Evolutionary conservation across 2,888 invertebrate species (phyloP).

Genomic region (Torymus tubicola): DNA sequence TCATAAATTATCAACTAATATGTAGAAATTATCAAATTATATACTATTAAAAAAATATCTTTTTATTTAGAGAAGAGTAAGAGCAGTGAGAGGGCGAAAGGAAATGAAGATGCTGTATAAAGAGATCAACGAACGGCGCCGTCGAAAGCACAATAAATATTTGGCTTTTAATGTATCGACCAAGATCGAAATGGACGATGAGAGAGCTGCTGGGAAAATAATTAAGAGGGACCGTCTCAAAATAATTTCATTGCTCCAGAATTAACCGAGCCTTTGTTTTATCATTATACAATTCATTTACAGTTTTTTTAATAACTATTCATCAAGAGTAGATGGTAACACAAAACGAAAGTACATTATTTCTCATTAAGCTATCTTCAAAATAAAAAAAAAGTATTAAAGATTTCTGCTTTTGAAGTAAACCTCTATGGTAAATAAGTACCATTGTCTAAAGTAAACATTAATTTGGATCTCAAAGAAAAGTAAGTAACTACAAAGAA

Average conservation of each 20-base stretch:
- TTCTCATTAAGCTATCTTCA: no score
- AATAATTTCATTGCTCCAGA: not conserved
- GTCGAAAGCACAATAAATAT: slow-evolving; percentile 35
- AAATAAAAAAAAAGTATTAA: not conserved
- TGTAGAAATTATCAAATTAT: no score
- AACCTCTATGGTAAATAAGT: no score
- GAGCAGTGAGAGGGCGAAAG: not conserved
- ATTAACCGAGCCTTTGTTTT: not conserved
- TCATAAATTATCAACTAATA: no score
- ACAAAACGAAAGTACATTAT: no score
- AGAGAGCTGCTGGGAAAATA: slow-evolving; percentile 38
- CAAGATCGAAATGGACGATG: not conserved
- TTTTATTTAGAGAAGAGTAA: slow-evolving; percentile 1
- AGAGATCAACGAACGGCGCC: slow-evolving; percentile 25
- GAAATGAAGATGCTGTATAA: not conserved
- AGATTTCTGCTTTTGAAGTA: not conserved
- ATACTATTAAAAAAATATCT: not conserved
- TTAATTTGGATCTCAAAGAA: no score
- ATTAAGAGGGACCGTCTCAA: slow-evolving; percentile 7
- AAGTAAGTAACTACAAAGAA: no score
- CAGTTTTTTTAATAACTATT: no score
- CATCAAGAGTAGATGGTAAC: no score
- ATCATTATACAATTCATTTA: not conserved
- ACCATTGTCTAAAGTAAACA: no score
- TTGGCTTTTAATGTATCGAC: slow-evolving; percentile 33